phyloP scores from a whole-genome alignment of 2,888 invertebrate species.

The Caenorhabditis panamensis region DNA sequence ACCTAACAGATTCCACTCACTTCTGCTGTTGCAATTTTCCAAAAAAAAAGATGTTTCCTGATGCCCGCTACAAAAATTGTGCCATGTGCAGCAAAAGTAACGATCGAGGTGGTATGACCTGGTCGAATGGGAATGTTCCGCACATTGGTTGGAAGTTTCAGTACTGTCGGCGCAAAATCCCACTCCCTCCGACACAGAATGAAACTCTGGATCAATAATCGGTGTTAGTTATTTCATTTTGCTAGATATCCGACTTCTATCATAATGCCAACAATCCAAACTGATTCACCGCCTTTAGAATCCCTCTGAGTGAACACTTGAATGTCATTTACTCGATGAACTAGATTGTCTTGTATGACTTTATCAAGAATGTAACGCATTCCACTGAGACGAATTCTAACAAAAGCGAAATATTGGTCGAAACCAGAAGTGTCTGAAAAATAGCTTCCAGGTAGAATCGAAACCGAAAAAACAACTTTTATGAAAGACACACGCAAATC shows the following conservation, averaged over 20 bases:
- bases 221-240: too few relatives aligned
- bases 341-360: conserved; percentile 40
- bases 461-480: too few relatives aligned
- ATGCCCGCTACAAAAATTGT: conserved; percentile 96
- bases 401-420: conserved; percentile 39
- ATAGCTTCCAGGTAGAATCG: too few relatives aligned
- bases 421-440: not conserved
- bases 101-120: conserved; percentile 89
- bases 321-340: conserved; percentile 51
- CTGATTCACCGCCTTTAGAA: conserved; percentile 5
- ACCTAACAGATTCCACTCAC: conserved; percentile 35
- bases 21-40: conserved; percentile 86
- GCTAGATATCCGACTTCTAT: conserved; percentile 64
- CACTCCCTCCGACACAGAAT: conserved; percentile 66
- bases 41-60: conserved; percentile 93
- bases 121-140: conserved; percentile 84
- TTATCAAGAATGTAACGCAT: conserved; percentile 36
- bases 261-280: conserved; percentile 62
- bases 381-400: conserved; percentile 25
- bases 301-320: conserved; percentile 37
- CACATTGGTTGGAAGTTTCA: conserved; percentile 74
- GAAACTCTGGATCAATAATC: too few relatives aligned
- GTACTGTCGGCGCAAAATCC: conserved; percentile 46
- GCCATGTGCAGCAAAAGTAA: conserved; percentile 92
- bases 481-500: conserved; percentile 56